Percentiles rank a stretch among this genome's conserved stretches.
phyloP scores from a whole-genome alignment of 2,797 vertebrate species.

The Eulemur coronatus region DNA sequence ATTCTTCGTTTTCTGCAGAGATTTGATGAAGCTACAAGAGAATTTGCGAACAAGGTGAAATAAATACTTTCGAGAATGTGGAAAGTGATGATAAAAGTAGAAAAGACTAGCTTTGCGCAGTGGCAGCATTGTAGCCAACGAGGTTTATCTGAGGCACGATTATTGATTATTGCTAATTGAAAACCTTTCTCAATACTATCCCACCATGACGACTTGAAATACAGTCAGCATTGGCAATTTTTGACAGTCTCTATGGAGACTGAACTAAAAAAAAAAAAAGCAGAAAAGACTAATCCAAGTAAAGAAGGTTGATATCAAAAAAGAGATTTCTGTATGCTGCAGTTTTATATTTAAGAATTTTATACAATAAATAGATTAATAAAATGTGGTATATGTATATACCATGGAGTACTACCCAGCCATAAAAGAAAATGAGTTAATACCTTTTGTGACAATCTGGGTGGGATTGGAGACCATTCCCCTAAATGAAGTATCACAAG shows the following conservation, averaged over 20 bases:
- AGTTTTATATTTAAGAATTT: not conserved
- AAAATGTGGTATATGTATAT: too few relatives aligned
- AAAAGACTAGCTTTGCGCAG: rapidly evolving
- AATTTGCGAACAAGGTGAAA: not conserved
- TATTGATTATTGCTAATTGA: not conserved
- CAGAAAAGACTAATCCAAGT: not conserved
- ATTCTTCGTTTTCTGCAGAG: not conserved
- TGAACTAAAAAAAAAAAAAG: not conserved
- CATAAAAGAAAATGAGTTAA: too few relatives aligned
- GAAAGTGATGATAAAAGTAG: not conserved
- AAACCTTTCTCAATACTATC: not conserved
- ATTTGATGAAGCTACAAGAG: not conserved
- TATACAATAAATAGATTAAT: not conserved
- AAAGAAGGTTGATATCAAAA: too few relatives aligned
- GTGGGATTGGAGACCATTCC: too few relatives aligned
- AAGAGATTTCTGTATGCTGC: not conserved
- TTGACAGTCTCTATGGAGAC: too few relatives aligned
- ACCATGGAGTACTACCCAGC: too few relatives aligned
- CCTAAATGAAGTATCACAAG: too few relatives aligned
- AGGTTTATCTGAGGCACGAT: not conserved
- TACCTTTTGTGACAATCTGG: too few relatives aligned
- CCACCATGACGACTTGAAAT: too few relatives aligned
- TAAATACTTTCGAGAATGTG: not conserved
- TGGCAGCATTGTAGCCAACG: not conserved
- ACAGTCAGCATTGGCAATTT: too few relatives aligned